Percentiles rank a stretch among this genome's conserved stretches.
These are phyloP conservation scores for Halocynthia aurantium DNA, from an alignment of 23 tunicate genomes.

Conservation along the genomic window DNA sequence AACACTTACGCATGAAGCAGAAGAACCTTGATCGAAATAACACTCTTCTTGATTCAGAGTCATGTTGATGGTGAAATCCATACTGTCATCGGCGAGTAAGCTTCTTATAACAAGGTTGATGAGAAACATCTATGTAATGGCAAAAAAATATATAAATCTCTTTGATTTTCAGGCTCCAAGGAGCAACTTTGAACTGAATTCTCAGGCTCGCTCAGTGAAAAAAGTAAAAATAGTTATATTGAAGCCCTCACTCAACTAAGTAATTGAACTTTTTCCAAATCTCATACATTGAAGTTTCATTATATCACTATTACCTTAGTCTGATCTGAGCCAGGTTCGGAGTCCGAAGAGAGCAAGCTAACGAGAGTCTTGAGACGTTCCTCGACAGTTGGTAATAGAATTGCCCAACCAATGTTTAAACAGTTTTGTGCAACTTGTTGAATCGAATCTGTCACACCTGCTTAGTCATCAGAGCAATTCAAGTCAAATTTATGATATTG, in stretches of 20 bases:
- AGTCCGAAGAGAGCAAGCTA: conserved; percentile 15
- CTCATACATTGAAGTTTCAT: no score
- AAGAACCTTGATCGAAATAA: no score
- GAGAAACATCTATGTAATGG: conserved; percentile 25
- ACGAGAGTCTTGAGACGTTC: conserved; percentile 35
- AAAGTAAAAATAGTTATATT: no score
- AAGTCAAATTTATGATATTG: neutral
- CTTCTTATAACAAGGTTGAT: conserved; percentile 33
- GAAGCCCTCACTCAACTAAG: no score
- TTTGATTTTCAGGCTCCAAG: no score
- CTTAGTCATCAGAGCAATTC: neutral
- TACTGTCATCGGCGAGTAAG: conserved; percentile 21
- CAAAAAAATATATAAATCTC: neutral
- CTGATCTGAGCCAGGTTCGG: conserved; percentile 14
- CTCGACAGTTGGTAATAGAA: conserved; percentile 35
- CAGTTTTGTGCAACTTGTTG: conserved; percentile 64
- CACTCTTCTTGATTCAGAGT: no score
- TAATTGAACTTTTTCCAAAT: no score
- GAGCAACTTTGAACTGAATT: no score
- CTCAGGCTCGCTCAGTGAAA: no score
- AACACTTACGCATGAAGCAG: no score
- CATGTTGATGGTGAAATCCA: conserved; percentile 2
- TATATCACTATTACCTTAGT: no score
- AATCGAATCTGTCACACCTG: conserved; percentile 23
- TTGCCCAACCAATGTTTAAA: conserved; percentile 47